phyloP scores from a whole-genome alignment of 2,888 invertebrate species.

The Chrysolina americana region DNA sequence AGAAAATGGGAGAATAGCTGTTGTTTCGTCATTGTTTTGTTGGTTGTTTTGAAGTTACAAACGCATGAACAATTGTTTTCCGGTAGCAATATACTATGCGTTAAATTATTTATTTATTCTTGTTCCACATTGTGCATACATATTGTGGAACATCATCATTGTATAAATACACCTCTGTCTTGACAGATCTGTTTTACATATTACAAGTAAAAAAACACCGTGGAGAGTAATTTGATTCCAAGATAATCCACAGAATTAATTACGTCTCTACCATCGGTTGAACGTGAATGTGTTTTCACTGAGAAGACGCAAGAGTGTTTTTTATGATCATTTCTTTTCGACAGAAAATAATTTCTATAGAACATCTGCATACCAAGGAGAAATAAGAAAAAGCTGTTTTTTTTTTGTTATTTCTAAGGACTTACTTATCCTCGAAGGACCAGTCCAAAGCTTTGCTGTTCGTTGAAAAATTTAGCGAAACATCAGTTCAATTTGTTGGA shows the following conservation, averaged over 20 bases:
- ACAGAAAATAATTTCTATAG: background rate
- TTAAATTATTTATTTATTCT: constrained; percentile 19
- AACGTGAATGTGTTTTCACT: background rate
- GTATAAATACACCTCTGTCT: constrained; percentile 4
- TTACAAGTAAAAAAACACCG: constrained; percentile 13
- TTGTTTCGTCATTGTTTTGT: constrained; percentile 7
- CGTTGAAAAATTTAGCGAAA: no score
- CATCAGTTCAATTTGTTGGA: no score
- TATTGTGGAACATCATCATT: constrained; percentile 18
- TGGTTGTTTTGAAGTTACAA: constrained; percentile 1
- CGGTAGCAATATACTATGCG: constrained; percentile 12
- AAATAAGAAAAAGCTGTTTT: no score
- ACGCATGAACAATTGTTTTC: constrained; percentile 23
- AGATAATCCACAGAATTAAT: constrained; percentile 16
- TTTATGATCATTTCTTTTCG: background rate
- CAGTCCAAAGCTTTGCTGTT: no score
- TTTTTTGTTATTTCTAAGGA: no score
- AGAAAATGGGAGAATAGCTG: background rate
- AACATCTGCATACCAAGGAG: no score
- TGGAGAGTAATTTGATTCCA: constrained; percentile 11
- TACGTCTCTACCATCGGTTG: background rate
- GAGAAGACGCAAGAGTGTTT: background rate
- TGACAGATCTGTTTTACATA: constrained; percentile 24
- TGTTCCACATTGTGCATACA: constrained; percentile 23
- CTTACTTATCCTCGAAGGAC: no score